Conservation (phyloP, 2,113 vertebrate genomes). For the Crypturellus undulatus region DNA sequence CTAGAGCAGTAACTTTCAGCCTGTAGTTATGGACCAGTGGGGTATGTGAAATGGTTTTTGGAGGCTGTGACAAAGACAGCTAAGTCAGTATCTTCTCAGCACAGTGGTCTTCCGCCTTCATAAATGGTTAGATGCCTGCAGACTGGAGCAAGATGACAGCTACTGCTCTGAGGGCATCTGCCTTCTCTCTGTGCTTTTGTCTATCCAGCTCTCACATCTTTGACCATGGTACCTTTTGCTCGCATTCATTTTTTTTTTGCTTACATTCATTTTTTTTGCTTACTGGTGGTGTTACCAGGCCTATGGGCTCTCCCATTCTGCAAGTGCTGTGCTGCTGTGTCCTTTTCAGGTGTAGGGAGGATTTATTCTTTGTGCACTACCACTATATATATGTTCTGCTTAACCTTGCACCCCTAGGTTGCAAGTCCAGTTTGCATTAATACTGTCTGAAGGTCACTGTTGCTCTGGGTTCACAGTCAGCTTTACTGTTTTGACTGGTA, state of each 20-base stretch:
- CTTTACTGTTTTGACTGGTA: background rate
- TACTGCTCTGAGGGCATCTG: background rate
- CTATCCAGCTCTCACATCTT: background rate
- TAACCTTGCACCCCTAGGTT: background rate
- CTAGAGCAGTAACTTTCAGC: conserved; percentile 17
- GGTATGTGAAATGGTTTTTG: background rate
- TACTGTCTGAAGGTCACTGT: background rate
- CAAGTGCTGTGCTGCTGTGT: background rate
- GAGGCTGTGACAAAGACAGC: background rate
- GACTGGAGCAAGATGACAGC: background rate
- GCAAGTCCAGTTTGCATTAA: background rate
- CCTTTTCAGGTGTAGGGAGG: background rate
- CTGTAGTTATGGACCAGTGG: background rate
- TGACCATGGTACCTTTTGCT: background rate
- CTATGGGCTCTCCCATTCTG: background rate
- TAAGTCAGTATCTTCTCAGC: background rate
- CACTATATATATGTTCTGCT: background rate
- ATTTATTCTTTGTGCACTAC: background rate
- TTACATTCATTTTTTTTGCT: background rate
- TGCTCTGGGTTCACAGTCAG: background rate
- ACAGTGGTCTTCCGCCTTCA: background rate
- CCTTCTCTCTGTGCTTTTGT: background rate
- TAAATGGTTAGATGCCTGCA: background rate
- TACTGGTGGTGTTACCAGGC: background rate
- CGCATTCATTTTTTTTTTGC: background rate